phyloP scores from a whole-genome alignment of 53 echinoderm and acorn worm species.

The Echinometra lucunter region DNA sequence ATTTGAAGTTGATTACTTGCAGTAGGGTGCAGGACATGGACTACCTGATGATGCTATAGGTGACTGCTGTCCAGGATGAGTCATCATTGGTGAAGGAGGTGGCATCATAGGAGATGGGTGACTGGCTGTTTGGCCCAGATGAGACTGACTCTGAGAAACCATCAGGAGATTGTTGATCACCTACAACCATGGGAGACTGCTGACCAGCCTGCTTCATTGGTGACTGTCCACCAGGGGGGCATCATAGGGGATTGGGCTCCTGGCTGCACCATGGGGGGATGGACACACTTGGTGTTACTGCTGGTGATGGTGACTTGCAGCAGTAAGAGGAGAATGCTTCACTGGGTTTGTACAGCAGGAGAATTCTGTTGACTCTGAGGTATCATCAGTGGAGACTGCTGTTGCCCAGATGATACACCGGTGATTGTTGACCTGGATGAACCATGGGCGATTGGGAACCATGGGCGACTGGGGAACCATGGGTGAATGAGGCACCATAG shows the following conservation, averaged over 20 bases:
- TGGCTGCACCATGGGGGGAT: conserved; percentile 78
- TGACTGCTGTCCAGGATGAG: conserved; percentile 71
- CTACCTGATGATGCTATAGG: conserved; percentile 57
- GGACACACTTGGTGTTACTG: conserved; percentile 71
- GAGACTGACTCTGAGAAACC: conserved; percentile 76
- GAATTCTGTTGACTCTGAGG: conserved; percentile 77
- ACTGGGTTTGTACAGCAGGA: conserved; percentile 74
- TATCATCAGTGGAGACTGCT: conserved; percentile 85
- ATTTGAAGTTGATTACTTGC: conserved; percentile 70
- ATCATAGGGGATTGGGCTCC: conserved; percentile 87
- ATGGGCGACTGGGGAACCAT: conserved; percentile 79
- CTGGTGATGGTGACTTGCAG: conserved; percentile 76
- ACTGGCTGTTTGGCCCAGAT: conserved; percentile 76
- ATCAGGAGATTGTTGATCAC: conserved; percentile 82
- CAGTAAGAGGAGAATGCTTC: conserved; percentile 73
- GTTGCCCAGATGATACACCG: conserved; percentile 76
- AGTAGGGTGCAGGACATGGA: conserved; percentile 26
- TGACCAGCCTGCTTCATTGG: conserved; percentile 81
- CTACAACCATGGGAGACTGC: conserved; percentile 76
- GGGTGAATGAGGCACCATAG: conserved; percentile 77
- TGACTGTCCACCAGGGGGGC: conserved; percentile 81
- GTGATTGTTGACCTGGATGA: conserved; percentile 80
- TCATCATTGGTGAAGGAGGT: conserved; percentile 83
- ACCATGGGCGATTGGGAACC: conserved; percentile 77
- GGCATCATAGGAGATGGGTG: conserved; percentile 76